These are phyloP conservation scores for Agelaius tricolor DNA, from an alignment of 2,113 vertebrate genomes.

Conservation along the genomic window DNA sequence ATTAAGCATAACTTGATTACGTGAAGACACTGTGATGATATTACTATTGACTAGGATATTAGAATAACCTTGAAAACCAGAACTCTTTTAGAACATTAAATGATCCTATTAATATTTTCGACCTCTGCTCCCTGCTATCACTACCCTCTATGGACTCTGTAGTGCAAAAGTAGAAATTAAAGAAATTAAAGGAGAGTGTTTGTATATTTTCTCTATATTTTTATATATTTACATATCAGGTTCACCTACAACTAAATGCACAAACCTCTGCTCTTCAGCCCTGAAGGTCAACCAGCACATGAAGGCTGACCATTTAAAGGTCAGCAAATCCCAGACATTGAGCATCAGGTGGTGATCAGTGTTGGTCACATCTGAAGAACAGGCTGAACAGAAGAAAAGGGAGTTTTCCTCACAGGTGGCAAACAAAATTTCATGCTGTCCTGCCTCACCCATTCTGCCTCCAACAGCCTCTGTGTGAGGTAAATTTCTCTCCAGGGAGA, in stretches of 20 bases:
- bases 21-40: conserved; percentile 36
- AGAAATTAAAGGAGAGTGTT: neutral
- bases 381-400: neutral
- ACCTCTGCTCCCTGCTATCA: conserved; percentile 8
- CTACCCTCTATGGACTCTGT: neutral
- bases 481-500: neutral
- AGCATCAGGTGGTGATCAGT: neutral
- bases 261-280: neutral
- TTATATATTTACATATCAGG: neutral
- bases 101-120: conserved; percentile 32
- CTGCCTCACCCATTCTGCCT: neutral
- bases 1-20: conserved; percentile 56
- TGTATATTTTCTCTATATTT: neutral
- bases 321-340: neutral
- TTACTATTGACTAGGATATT: conserved; percentile 58
- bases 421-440: neutral
- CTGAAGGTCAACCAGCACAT: neutral
- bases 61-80: conserved; percentile 60
- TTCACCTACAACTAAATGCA: neutral
- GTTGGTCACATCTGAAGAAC: neutral
- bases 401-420: neutral
- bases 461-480: neutral
- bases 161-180: neutral
- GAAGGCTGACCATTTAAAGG: neutral
- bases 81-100: conserved; percentile 35